Conservation (phyloP, 2,113 vertebrate species). For the Helogale parvula region DNA sequence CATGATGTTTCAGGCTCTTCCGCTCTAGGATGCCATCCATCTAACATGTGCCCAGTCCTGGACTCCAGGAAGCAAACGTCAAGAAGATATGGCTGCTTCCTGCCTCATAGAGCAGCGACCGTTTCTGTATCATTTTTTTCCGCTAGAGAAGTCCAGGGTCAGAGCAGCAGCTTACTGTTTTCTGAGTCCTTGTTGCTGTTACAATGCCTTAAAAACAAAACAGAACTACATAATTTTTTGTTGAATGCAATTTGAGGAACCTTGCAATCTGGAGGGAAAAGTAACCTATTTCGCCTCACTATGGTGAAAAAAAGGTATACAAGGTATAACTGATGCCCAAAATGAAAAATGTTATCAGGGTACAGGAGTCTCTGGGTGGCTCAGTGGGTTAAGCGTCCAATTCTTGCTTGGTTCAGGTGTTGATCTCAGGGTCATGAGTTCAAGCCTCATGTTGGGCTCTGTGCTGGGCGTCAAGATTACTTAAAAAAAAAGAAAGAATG, state of each 20-base stretch:
- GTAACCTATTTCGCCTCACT: background rate
- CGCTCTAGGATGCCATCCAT: background rate
- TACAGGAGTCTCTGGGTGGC: no score
- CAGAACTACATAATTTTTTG: background rate
- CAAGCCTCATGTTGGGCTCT: no score
- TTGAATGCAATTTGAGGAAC: constrained; percentile 4
- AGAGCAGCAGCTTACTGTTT: background rate
- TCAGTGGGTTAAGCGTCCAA: no score
- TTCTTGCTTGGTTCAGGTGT: no score
- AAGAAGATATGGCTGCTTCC: background rate
- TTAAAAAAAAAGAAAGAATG: background rate
- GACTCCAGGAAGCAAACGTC: background rate
- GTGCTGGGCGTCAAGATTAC: no score
- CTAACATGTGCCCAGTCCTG: background rate
- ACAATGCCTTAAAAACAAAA: background rate
- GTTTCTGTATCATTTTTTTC: background rate
- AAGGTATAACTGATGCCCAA: background rate
- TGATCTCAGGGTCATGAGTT: no score
- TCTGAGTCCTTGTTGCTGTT: background rate
- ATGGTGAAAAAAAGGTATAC: background rate
- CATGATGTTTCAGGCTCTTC: background rate
- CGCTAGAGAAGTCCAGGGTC: background rate
- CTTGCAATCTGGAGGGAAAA: background rate
- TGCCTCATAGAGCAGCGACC: background rate
- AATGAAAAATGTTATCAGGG: background rate